phyloP scores from a whole-genome alignment of 1,140 invertebrate genomes.

The Trichomalopsis sarcophagae region DNA sequence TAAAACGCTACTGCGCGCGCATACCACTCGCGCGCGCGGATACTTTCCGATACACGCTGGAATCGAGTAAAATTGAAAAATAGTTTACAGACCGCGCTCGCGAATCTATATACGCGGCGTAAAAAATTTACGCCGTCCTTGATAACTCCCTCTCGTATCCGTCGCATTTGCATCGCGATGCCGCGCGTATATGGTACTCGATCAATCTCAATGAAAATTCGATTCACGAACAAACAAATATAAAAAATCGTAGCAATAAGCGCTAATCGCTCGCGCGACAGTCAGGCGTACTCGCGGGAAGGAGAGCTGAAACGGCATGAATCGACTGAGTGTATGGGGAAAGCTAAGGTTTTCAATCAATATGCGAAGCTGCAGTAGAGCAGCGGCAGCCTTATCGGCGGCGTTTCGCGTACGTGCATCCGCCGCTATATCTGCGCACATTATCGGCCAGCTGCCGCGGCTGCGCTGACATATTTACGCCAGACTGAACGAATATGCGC shows the following conservation, averaged over 20 bases:
- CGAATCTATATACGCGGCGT: not conserved
- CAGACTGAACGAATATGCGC: conserved; percentile 58
- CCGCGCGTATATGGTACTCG: not conserved
- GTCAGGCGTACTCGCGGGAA: not conserved
- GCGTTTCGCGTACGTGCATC: conserved; percentile 48
- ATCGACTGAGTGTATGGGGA: not conserved
- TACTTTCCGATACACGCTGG: not conserved
- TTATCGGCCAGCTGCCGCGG: conserved; percentile 41
- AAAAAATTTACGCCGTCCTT: not conserved
- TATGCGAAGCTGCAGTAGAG: conserved; percentile 16
- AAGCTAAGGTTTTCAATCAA: conserved; percentile 52
- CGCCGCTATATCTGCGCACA: conserved; percentile 46
- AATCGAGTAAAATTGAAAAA: not conserved
- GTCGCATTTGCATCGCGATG: not conserved
- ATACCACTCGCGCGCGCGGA: not conserved
- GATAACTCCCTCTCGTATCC: not conserved
- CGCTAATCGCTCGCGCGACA: not conserved
- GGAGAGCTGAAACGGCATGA: not conserved
- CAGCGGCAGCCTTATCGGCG: conserved; percentile 36
- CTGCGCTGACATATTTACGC: conserved; percentile 62
- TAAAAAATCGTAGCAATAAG: not conserved
- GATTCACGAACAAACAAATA: not conserved
- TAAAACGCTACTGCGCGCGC: not conserved
- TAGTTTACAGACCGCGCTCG: not conserved
- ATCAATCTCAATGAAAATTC: conserved; percentile 6